phyloP scores from a whole-genome alignment of 2,113 vertebrate genomes.

The Okapia johnstoni region DNA sequence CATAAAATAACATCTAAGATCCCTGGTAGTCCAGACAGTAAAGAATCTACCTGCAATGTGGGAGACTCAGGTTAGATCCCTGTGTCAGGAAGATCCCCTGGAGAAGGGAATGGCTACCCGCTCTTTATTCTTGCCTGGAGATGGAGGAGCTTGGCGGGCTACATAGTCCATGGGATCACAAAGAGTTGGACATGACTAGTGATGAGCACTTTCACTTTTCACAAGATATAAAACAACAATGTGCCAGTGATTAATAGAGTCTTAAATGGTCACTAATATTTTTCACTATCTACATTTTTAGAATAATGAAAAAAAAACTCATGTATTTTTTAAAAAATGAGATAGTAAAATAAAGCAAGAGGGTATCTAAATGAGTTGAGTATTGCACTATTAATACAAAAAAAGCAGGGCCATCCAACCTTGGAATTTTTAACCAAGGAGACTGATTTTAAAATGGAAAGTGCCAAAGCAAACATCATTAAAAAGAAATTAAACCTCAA shows the following conservation, averaged over 20 bases:
- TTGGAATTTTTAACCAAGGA: background rate
- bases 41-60: background rate
- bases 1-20: background rate
- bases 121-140: background rate
- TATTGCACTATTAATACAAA: background rate
- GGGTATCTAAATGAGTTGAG: background rate
- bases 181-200: background rate
- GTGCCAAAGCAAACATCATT: conserved; percentile 36
- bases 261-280: background rate
- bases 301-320: background rate
- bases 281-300: background rate
- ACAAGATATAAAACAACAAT: background rate
- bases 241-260: background rate
- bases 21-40: background rate
- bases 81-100: background rate
- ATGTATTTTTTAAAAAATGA: background rate
- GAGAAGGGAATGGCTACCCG: background rate
- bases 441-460: background rate
- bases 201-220: background rate
- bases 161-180: background rate
- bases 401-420: background rate
- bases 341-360: background rate
- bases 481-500: conserved; percentile 26
- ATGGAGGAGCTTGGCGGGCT: background rate
- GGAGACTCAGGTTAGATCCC: background rate